Base-by-base conservation (phyloP, 2,113 vertebrate species). In the Brachypodius melanocephalos region DNA sequence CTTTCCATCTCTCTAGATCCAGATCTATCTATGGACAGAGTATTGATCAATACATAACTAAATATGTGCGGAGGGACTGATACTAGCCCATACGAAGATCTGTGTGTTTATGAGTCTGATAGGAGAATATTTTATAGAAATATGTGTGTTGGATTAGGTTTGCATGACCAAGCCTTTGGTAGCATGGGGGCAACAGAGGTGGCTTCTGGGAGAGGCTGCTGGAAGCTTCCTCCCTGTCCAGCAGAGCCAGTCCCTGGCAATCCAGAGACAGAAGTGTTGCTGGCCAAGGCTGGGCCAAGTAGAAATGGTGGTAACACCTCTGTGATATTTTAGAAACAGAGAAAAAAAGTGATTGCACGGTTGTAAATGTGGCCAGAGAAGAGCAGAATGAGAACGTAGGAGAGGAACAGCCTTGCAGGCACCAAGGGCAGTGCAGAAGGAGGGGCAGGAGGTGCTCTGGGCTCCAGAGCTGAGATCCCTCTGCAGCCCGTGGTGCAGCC, bases 191-290 rank as follows among this genome's bases (percentile, higher is more conserved):
- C 42, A 49, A 74, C 59, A 75, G 31, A 42, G n/a, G 6, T 34
- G 16, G 31, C 21, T 76, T 67, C 61, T 36, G 16, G 10, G 20
- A 75, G 36, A 36, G 34, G 36, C 25, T 76, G 61, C 13, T 34
- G 36, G 34, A 49, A 75, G 31, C 5, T 14, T 75, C 17, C 29
- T 66, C 19, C 43, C 17, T 42, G 25, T 42, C 31, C 61, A 66
- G 61, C 20, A 66, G 43, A 66, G 43, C 12, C 17, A 29, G 16
- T 25, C 43, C 52, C 43, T 42, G 25, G 20, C 20, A 58, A 26
- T 43, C 36, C 43, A 49, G 17, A 49, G 17, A 12, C 1, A 2
- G 31, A 66, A 58, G 5, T 26, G 31, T 29, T 0, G 0, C 71
- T 85, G 71, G 31, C 25, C 31, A 49, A 58, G 36, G 31, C 34